Base-by-base conservation (phyloP, 1,140 invertebrate species). In the Drosophila sulfurigaster region DNA sequence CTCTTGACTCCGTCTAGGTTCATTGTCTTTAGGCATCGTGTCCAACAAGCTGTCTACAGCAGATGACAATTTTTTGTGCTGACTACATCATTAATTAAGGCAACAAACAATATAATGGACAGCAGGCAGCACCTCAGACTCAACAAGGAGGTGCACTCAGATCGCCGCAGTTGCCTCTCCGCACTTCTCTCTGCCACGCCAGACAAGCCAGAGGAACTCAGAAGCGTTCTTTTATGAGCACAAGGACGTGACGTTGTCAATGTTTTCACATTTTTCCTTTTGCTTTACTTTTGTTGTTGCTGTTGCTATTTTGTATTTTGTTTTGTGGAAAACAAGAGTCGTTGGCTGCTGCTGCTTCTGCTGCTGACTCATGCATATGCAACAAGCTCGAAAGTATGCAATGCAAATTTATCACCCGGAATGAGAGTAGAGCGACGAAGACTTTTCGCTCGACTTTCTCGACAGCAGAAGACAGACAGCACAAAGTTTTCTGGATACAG, bases 21-120 rank as follows among this genome's bases (percentile, higher is more conserved):
- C 68, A 79, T 76, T 82, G 76, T 57, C 56, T 77, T 59, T n/a
- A 11, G 35, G 28, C 11, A 11, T 46, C 46, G 52, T 57, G 60
- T 70, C 66, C 15, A 63, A 75, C 20, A 49, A 57, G 45, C 51
- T 72, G 43, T 13, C 43, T 30, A 30, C 32, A 49, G 13, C 54
- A 57, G 54, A 16, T 16, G 32, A 10, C 15, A 35, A 10, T 15
- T 38, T 87, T 78, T 74, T 51, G 32, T 71, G 70, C 67, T 79
- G 69, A 76, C 81, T 75, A 25, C 20, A 32, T 79, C 71, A 82
- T 88, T 83, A 82, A 87, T 88, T 78, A 75, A 82, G 56, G 48
- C 73, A 57, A 63, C 68, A 76, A 73, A 86, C 65, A 79, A 79
- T 70, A 85, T 83, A 85, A 83, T 68, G 54, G 58, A 72, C 59